Percentiles rank a stretch among this genome's conserved stretches.
phyloP scores from a whole-genome alignment of 2,797 vertebrate species.

The Yasuhikotakia modesta region DNA sequence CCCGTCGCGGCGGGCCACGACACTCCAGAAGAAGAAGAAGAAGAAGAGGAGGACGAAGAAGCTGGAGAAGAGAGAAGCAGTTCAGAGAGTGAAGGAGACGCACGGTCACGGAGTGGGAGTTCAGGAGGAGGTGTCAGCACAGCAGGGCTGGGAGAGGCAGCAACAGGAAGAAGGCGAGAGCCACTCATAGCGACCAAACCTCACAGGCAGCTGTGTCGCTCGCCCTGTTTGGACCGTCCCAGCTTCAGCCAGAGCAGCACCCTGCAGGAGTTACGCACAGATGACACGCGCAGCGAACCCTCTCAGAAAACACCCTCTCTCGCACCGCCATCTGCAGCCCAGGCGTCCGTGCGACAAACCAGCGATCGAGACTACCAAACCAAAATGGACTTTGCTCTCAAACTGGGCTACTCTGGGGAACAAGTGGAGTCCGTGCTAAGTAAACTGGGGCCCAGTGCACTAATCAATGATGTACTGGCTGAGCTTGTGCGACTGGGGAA shows the following conservation, averaged over 20 bases:
- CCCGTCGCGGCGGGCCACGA: slow-evolving; percentile 20
- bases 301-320: slow-evolving; percentile 31
- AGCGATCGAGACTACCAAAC: slow-evolving; percentile 90
- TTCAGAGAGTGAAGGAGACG: slow-evolving; percentile 82
- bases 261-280: slow-evolving; percentile 81
- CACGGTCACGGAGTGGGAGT: slow-evolving; percentile 57
- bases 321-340: slow-evolving; percentile 28
- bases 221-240: slow-evolving; percentile 92
- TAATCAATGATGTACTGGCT: slow-evolving; percentile 94
- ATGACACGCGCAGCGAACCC: slow-evolving; percentile 68
- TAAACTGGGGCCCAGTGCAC: slow-evolving; percentile 89
- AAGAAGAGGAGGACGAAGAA: slow-evolving; percentile 86
- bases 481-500: slow-evolving; percentile 95
- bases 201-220: slow-evolving; percentile 93
- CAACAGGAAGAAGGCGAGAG: slow-evolving; percentile 74
- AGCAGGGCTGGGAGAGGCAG: slow-evolving; percentile 76
- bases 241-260: slow-evolving; percentile 96
- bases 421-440: slow-evolving; percentile 94
- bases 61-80: slow-evolving; percentile 91
- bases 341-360: slow-evolving; percentile 65
- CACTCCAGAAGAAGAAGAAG: slow-evolving; percentile 83
- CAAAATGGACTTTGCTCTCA: slow-evolving; percentile 98
- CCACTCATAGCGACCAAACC: slow-evolving; percentile 83
- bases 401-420: slow-evolving; percentile 92
- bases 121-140: slow-evolving; percentile 21